Evolutionary conservation across 2,797 vertebrate genomes (phyloP).

Genomic region (Myripristis murdjan): DNA sequence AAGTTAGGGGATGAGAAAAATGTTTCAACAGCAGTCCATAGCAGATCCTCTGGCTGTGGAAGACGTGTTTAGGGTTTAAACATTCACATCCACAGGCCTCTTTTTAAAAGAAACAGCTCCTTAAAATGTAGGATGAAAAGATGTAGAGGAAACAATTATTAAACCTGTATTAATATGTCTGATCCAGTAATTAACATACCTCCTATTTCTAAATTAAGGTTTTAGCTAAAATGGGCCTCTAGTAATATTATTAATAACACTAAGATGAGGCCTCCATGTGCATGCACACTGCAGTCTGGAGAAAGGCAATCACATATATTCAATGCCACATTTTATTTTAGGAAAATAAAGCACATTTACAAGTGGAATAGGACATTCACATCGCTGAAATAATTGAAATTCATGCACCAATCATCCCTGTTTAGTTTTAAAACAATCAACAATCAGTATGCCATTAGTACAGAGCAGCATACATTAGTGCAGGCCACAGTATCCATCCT

Average conservation of each 20-base stretch:
- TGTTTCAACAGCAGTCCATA: constrained; percentile 36
- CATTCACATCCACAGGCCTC: constrained; percentile 1
- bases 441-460: constrained; percentile 45
- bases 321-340: constrained; percentile 60
- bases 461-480: constrained; percentile 41
- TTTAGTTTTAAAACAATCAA: constrained; percentile 40
- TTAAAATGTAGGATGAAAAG: too few relatives aligned
- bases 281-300: constrained; percentile 45
- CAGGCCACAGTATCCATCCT: background rate
- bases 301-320: constrained; percentile 50
- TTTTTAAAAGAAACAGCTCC: background rate
- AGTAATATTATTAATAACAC: too few relatives aligned
- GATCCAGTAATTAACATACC: too few relatives aligned
- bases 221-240: too few relatives aligned
- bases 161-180: too few relatives aligned
- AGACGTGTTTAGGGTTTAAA: constrained; percentile 18
- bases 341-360: constrained; percentile 57
- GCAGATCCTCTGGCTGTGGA: background rate
- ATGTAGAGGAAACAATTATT: too few relatives aligned
- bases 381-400: constrained; percentile 36
- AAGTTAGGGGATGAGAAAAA: constrained; percentile 24
- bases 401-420: constrained; percentile 22
- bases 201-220: too few relatives aligned
- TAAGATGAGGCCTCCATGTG: too few relatives aligned
- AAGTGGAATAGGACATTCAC: constrained; percentile 39